These are phyloP conservation scores for Lagorchestes hirsutus DNA, from an alignment of 2,797 vertebrate species.

Conservation along the genomic window DNA sequence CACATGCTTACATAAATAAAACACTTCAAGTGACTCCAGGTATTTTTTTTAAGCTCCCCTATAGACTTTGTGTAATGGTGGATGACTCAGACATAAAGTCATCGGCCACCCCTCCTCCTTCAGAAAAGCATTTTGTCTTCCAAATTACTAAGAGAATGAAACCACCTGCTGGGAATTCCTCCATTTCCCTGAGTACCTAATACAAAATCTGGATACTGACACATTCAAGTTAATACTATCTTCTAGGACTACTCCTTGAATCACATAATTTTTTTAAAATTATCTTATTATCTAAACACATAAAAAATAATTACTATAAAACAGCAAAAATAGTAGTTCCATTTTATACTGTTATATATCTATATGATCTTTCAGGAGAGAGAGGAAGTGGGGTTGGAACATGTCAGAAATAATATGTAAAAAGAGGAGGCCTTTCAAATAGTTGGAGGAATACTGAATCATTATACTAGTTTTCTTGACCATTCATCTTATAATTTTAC, in stretches of 20 bases:
- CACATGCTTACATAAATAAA: neutral
- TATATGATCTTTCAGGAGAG: neutral
- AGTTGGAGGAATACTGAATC: neutral
- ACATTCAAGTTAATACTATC: neutral
- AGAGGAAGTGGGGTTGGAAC: neutral
- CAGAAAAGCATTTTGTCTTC: neutral
- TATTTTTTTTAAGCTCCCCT: neutral
- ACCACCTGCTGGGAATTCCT: neutral
- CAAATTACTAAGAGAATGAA: neutral
- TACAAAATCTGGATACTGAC: neutral
- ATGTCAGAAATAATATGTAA: neutral
- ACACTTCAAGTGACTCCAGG: neutral
- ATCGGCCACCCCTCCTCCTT: neutral
- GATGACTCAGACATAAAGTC: neutral
- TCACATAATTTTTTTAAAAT: neutral
- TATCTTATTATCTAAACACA: neutral
- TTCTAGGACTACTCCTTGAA: conserved; percentile 39
- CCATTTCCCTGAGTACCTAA: neutral
- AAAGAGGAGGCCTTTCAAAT: neutral
- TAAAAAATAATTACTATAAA: neutral
- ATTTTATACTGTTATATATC: neutral
- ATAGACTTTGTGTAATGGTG: neutral
- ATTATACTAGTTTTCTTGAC: neutral
- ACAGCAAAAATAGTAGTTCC: neutral
- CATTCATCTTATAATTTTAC: conserved; percentile 11